Conservation (phyloP, 2,888 invertebrate genomes). For the Eulithis prunata region DNA sequence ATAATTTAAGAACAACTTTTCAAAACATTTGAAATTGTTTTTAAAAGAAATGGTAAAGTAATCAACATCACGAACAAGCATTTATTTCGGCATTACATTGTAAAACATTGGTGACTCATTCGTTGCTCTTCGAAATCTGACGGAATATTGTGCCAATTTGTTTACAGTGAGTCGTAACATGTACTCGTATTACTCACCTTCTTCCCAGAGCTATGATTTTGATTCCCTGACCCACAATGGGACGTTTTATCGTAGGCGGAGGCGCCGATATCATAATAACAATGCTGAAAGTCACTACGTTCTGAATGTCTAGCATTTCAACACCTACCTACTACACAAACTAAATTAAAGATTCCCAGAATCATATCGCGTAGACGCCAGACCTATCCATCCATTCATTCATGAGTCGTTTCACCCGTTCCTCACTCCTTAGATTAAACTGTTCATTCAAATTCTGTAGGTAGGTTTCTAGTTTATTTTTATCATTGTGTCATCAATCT, state of each 20-base stretch:
- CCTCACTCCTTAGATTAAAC: conserved; percentile 45
- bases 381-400: conserved; percentile 71
- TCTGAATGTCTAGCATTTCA: conserved; percentile 5
- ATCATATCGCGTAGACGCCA: conserved; percentile 57
- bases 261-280: conserved; percentile 55
- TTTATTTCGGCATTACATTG: too few relatives aligned
- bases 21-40: too few relatives aligned
- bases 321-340: conserved; percentile 26
- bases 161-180: conserved; percentile 24
- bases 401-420: conserved; percentile 62
- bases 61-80: too few relatives aligned
- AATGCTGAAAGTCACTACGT: conserved; percentile 4
- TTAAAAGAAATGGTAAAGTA: too few relatives aligned
- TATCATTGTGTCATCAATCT: conserved; percentile 49
- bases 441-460: conserved; percentile 43
- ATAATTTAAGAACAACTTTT: too few relatives aligned
- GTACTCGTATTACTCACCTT: conserved; percentile 48
- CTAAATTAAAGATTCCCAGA: conserved; percentile 74
- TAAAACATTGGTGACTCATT: conserved; percentile 17
- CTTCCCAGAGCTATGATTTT: conserved; percentile 33
- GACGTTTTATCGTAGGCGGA: conserved; percentile 55
- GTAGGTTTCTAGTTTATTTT: conserved; percentile 53
- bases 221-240: conserved; percentile 48
- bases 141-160: conserved; percentile 25
- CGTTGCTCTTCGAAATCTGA: conserved; percentile 18